These are phyloP conservation scores for Lissonota sp. DNA, from an alignment of 2,888 invertebrate species.

Conservation along the genomic window DNA sequence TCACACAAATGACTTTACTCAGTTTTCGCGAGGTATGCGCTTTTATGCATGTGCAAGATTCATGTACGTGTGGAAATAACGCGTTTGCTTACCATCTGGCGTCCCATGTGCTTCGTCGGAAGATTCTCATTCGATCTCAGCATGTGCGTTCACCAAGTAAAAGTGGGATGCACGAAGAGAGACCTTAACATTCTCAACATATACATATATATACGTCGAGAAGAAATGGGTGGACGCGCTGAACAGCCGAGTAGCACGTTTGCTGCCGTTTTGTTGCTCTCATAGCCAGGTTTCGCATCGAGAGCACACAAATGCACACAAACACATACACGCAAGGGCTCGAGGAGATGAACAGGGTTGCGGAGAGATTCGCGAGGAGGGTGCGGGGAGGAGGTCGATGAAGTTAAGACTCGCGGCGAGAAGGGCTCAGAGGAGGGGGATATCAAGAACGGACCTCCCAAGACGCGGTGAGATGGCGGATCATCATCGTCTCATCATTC, in stretches of 20 bases:
- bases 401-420: conserved; percentile 64
- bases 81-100: conserved; percentile 79
- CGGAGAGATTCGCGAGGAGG: conserved; percentile 50
- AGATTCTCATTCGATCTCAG: conserved; percentile 51
- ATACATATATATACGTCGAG: conserved; percentile 24
- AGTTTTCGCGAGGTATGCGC: conserved; percentile 26
- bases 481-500: conserved; percentile 83
- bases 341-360: conserved; percentile 36
- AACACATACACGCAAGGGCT: not conserved
- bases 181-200: conserved; percentile 35
- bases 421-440: conserved; percentile 73
- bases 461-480: conserved; percentile 84
- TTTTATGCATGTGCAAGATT: not conserved
- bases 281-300: conserved; percentile 36
- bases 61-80: conserved; percentile 46
- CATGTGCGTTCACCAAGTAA: conserved; percentile 50
- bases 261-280: conserved; percentile 38
- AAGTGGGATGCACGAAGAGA: conserved; percentile 34
- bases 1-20: conserved; percentile 21
- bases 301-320: no score
- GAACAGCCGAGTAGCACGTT: conserved; percentile 51
- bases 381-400: conserved; percentile 74
- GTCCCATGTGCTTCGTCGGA: conserved; percentile 73
- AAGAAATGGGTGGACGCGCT: conserved; percentile 67
- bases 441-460: conserved; percentile 84